These are phyloP conservation scores for Heteromyza rotundicornis DNA, from an alignment of 2,888 invertebrate species.

Conservation along the genomic window DNA sequence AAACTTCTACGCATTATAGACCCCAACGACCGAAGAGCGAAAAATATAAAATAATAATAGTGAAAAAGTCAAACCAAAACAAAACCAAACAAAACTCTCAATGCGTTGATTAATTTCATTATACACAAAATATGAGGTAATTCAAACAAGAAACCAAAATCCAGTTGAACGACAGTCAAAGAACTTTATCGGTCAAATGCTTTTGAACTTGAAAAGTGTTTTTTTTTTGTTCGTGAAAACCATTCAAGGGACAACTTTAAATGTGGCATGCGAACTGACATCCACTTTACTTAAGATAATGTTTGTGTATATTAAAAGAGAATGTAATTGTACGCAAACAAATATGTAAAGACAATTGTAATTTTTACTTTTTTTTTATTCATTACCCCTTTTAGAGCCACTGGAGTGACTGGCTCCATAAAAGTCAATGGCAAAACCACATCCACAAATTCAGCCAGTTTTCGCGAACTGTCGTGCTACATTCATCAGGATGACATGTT, in stretches of 20 bases:
- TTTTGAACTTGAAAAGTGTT: slow-evolving; percentile 48
- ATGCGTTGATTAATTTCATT: too few species aligned
- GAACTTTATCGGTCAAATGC: slow-evolving; percentile 46
- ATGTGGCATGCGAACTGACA: too few species aligned
- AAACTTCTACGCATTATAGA: too few species aligned
- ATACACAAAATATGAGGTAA: background rate
- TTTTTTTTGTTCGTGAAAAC: background rate
- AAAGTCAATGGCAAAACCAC: slow-evolving; percentile 72
- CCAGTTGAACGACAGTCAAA: background rate
- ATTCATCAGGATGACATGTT: slow-evolving; percentile 85
- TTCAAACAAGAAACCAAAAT: background rate
- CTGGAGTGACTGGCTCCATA: slow-evolving; percentile 76
- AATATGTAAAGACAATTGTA: too few species aligned
- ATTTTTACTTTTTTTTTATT: slow-evolving; percentile 10
- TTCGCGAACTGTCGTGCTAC: slow-evolving; percentile 79
- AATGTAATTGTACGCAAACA: too few species aligned
- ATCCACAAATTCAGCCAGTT: slow-evolving; percentile 69
- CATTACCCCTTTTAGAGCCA: slow-evolving; percentile 69
- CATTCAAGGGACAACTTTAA: too few species aligned
- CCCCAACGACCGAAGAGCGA: too few species aligned
- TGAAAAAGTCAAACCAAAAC: too few species aligned
- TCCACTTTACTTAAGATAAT: too few species aligned
- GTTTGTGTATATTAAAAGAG: too few species aligned
- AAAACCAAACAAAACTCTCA: too few species aligned
- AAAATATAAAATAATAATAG: too few species aligned